A percentile compares a stretch with the other conserved stretches of the same genome.
Conservation (phyloP, 2,888 invertebrate species). For the Auanema sp. region DNA sequence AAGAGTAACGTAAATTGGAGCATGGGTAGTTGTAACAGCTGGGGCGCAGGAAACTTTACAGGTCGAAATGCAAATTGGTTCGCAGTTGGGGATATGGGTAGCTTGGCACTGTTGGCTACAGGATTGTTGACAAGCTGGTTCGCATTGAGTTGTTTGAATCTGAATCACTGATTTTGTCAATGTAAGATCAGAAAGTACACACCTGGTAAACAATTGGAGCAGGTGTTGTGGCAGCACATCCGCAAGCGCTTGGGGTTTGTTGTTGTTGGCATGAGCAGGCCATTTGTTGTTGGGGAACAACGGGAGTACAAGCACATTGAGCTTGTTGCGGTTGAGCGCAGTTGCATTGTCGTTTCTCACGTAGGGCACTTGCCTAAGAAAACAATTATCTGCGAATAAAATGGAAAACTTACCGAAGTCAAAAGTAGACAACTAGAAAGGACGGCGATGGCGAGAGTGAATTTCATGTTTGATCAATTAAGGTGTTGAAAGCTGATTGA, state of each 20-base stretch:
- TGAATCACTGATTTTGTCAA: constrained; percentile 7
- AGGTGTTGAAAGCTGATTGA: too few relatives aligned
- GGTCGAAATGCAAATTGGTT: constrained; percentile 30
- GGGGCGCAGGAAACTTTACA: constrained; percentile 32
- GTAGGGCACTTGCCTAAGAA: constrained; percentile 39
- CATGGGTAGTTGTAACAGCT: too few relatives aligned
- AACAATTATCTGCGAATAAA: too few relatives aligned
- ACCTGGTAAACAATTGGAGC: constrained; percentile 21
- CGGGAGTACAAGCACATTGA: constrained; percentile 27
- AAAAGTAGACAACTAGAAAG: neutral
- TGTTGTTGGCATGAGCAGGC: constrained; percentile 43
- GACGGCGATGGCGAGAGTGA: neutral
- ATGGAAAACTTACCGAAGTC: neutral
- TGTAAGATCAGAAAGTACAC: neutral
- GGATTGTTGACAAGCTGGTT: constrained; percentile 38
- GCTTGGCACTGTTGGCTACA: constrained; percentile 31
- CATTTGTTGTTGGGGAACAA: constrained; percentile 9
- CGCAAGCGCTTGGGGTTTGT: constrained; percentile 23
- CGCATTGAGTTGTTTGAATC: constrained; percentile 34
- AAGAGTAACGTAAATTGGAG: too few relatives aligned
- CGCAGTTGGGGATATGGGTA: constrained; percentile 28
- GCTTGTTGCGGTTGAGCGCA: constrained; percentile 32
- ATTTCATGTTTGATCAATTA: neutral
- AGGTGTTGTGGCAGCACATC: constrained; percentile 31
- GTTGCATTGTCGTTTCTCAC: constrained; percentile 44